Evolutionary conservation across 1,140 invertebrate species (phyloP).

Genomic region (Pseudomyrmex concolor): DNA sequence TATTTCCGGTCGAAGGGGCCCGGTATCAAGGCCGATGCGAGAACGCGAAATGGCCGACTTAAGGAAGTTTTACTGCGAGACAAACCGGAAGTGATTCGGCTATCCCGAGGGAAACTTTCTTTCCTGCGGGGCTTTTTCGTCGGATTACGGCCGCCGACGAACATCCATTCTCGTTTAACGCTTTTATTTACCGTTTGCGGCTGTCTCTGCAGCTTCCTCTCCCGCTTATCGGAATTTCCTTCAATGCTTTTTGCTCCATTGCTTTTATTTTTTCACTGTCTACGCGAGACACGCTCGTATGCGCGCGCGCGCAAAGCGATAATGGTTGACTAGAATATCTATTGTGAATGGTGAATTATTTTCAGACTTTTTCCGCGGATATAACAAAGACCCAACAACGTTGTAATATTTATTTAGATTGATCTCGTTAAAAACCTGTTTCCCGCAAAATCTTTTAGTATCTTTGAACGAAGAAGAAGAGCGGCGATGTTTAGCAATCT

Average conservation of each 20-base stretch:
- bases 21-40: slow-evolving; percentile 70
- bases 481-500: no score
- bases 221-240: slow-evolving; percentile 54
- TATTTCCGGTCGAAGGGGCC: slow-evolving; percentile 75
- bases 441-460: no score
- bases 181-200: slow-evolving; percentile 81
- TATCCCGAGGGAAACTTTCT: slow-evolving; percentile 69
- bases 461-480: no score
- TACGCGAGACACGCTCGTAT: not conserved
- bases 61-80: slow-evolving; percentile 81
- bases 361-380: not conserved
- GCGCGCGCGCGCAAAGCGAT: not conserved
- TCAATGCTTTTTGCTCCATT: slow-evolving; percentile 29
- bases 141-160: slow-evolving; percentile 79
- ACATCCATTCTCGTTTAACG: slow-evolving; percentile 84
- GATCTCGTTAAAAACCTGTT: no score
- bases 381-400: slow-evolving; percentile 3
- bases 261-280: slow-evolving; percentile 21
- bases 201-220: slow-evolving; percentile 62
- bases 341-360: slow-evolving; percentile 11
- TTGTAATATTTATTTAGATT: not conserved
- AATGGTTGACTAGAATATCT: slow-evolving; percentile 45
- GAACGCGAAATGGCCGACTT: slow-evolving; percentile 79
- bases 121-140: slow-evolving; percentile 70
- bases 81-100: slow-evolving; percentile 82